Evolutionary conservation across 2,888 invertebrate genomes (phyloP).

Genomic region (Brachylomia viminalis): DNA sequence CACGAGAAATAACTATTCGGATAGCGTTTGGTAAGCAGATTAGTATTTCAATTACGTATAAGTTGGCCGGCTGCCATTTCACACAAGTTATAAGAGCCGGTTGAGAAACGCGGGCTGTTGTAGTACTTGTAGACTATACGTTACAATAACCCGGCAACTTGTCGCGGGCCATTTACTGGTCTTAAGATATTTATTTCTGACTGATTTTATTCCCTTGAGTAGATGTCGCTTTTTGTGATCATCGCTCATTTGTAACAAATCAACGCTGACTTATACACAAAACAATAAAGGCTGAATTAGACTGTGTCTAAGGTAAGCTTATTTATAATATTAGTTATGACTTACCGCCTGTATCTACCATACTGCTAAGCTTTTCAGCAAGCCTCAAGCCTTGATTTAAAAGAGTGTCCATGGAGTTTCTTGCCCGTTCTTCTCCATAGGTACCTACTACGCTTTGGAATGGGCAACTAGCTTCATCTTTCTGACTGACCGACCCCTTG

Average conservation of each 20-base stretch:
- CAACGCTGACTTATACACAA: not conserved
- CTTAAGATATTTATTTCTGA: not conserved
- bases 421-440: no score
- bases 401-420: no score
- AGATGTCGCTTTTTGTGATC: no score
- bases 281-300: not conserved
- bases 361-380: not conserved
- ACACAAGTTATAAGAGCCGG: slow-evolving; percentile 48
- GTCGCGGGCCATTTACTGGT: slow-evolving; percentile 33
- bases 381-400: no score
- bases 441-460: no score
- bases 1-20: slow-evolving; percentile 35
- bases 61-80: slow-evolving; percentile 61
- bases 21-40: slow-evolving; percentile 56
- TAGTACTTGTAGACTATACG: slow-evolving; percentile 27
- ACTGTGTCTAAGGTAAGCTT: not conserved
- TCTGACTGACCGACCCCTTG: no score
- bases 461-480: no score
- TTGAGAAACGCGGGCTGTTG: slow-evolving; percentile 34
- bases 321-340: no score
- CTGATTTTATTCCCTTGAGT: no score
- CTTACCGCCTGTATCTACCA: no score
- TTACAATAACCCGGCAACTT: slow-evolving; percentile 48
- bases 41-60: slow-evolving; percentile 61
- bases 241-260: no score